Evolutionary conservation across 2,797 vertebrate genomes (phyloP).

Genomic region (Urophycis tenuis): DNA sequence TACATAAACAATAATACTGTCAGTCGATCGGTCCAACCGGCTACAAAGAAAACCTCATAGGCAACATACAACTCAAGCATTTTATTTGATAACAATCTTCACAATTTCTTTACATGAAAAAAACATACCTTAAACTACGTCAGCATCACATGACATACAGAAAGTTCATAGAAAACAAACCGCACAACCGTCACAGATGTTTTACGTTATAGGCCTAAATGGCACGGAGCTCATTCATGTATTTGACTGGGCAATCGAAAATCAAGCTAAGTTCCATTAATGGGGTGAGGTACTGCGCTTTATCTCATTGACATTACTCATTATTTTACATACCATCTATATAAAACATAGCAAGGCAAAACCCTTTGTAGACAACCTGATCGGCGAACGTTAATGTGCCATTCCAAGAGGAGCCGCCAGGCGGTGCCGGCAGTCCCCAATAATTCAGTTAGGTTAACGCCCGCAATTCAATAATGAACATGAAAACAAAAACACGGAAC

Average conservation of each 20-base stretch:
- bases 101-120: constrained; percentile 46
- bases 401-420: constrained; percentile 33
- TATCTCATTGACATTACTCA: neutral
- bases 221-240: neutral
- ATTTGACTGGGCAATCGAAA: neutral
- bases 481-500: constrained; percentile 6
- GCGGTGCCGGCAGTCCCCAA: constrained; percentile 24
- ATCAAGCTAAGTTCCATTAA: neutral
- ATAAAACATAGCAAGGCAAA: neutral
- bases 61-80: constrained; percentile 38
- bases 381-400: neutral
- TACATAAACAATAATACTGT: neutral
- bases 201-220: neutral
- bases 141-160: constrained; percentile 41
- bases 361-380: neutral
- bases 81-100: constrained; percentile 67
- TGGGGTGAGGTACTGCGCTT: neutral
- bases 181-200: constrained; percentile 8
- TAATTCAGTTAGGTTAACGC: neutral
- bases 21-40: neutral
- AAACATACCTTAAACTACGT: constrained; percentile 30
- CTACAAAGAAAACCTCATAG: neutral
- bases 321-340: neutral
- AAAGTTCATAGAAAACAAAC: constrained; percentile 32
- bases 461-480: neutral